phyloP scores from a whole-genome alignment of 2,888 invertebrate species.

The Griposia aprilina region DNA sequence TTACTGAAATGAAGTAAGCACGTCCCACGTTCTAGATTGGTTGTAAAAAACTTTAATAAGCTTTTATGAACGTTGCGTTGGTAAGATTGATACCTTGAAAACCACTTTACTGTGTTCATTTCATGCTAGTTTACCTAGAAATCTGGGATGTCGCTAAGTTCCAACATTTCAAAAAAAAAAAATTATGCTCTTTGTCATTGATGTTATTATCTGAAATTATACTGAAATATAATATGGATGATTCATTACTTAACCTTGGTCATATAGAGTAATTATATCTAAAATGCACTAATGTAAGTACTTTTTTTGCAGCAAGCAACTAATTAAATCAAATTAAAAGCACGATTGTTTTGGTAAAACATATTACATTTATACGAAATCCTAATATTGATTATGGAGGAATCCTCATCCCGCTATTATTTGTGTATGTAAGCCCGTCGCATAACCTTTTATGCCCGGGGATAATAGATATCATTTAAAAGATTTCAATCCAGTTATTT shows the following conservation, averaged over 20 bases:
- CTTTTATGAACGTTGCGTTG: slow-evolving; percentile 35
- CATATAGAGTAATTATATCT: too few relatives aligned
- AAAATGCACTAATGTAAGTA: too few relatives aligned
- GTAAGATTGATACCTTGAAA: slow-evolving; percentile 23
- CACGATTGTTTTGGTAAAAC: slow-evolving; percentile 1
- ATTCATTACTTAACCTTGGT: background rate
- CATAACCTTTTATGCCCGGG: slow-evolving; percentile 65
- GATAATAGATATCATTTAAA: slow-evolving; percentile 78
- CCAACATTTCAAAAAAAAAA: too few relatives aligned
- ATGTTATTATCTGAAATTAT: background rate
- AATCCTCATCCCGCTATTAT: slow-evolving; percentile 9
- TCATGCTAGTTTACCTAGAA: background rate
- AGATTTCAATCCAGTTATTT: slow-evolving; percentile 75
- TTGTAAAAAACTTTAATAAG: slow-evolving; percentile 40
- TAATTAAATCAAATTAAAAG: too few relatives aligned
- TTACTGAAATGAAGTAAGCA: slow-evolving; percentile 73
- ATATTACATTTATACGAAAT: background rate
- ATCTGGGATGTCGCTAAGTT: background rate
- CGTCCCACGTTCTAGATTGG: slow-evolving; percentile 57
- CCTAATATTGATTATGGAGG: slow-evolving; percentile 1
- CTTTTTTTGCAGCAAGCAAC: too few relatives aligned
- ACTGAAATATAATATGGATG: background rate
- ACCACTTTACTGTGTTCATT: background rate
- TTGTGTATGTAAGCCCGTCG: slow-evolving; percentile 26
- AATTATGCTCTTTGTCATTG: background rate